These are phyloP conservation scores for Hormiphora californensis DNA, from an alignment of 37 sponge, comb jelly and placozoan genomes.

Conservation along the genomic window DNA sequence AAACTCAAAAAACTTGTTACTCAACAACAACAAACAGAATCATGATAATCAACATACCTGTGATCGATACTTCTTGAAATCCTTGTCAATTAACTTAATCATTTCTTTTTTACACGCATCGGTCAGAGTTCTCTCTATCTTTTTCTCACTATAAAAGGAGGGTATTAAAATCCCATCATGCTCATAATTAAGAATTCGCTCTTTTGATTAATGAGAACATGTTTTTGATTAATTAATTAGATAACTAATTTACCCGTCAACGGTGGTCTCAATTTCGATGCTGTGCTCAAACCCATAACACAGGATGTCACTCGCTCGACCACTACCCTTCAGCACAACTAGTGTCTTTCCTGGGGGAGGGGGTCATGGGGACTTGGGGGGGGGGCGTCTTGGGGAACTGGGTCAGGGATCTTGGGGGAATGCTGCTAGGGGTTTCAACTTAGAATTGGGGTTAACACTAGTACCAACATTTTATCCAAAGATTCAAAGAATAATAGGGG, in stretches of 20 bases:
- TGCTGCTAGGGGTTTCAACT: neutral
- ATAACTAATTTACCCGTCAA: constrained; percentile 32
- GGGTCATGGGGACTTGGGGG: no score
- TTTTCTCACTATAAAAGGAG: neutral
- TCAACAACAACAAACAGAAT: no score
- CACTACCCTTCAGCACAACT: constrained; percentile 33
- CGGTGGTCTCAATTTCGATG: constrained; percentile 11
- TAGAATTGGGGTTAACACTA: neutral
- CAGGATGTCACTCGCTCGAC: constrained; percentile 38
- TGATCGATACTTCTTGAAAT: constrained; percentile 32
- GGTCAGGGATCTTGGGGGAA: no score
- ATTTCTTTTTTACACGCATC: constrained; percentile 2
- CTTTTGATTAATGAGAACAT: neutral
- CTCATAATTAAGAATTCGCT: neutral
- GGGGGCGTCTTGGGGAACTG: no score
- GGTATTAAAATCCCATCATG: neutral
- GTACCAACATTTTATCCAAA: neutral
- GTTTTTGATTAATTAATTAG: neutral
- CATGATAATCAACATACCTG: no score
- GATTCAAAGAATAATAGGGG: no score
- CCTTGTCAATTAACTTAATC: constrained; percentile 34
- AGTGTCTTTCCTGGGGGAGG: constrained; percentile 38
- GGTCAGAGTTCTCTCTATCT: neutral
- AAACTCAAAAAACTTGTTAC: no score
- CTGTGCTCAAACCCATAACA: constrained; percentile 50